Percentiles rank a stretch among this genome's conserved stretches.
phyloP scores from a whole-genome alignment of 2,888 invertebrate genomes.

The Tinea pellionella region DNA sequence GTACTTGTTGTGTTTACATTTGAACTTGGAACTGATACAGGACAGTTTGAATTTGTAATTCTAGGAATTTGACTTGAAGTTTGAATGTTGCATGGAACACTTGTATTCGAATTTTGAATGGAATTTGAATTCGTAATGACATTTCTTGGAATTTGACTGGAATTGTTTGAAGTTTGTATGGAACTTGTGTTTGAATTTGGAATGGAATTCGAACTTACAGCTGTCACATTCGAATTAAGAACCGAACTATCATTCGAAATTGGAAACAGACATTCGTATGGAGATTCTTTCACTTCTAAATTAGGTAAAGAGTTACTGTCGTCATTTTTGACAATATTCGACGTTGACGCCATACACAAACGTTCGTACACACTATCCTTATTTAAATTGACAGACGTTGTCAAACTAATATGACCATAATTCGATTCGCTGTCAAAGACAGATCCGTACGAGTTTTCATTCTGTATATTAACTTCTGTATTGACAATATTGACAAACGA shows the following conservation, averaged over 20 bases:
- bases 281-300: constrained; percentile 38
- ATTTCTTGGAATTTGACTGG: not conserved
- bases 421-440: constrained; percentile 34
- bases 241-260: constrained; percentile 13
- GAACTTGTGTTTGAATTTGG: not conserved
- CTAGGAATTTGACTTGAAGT: not conserved
- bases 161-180: not conserved
- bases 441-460: constrained; percentile 41
- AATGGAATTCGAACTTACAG: not conserved
- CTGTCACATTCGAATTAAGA: not conserved
- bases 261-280: constrained; percentile 50
- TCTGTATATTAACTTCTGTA: constrained; percentile 34
- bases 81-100: not conserved
- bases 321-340: constrained; percentile 34
- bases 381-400: constrained; percentile 37
- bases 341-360: constrained; percentile 52
- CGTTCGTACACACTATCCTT: constrained; percentile 42
- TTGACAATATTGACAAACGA: constrained; percentile 51
- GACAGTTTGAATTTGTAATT: not conserved
- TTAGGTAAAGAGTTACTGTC: constrained; percentile 47
- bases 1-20: no score
- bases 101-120: not conserved
- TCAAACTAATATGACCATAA: constrained; percentile 49
- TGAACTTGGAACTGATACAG: not conserved
- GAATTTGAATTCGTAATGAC: not conserved